Conservation (phyloP, 2,888 invertebrate genomes). For the Melieria crassipennis region DNA sequence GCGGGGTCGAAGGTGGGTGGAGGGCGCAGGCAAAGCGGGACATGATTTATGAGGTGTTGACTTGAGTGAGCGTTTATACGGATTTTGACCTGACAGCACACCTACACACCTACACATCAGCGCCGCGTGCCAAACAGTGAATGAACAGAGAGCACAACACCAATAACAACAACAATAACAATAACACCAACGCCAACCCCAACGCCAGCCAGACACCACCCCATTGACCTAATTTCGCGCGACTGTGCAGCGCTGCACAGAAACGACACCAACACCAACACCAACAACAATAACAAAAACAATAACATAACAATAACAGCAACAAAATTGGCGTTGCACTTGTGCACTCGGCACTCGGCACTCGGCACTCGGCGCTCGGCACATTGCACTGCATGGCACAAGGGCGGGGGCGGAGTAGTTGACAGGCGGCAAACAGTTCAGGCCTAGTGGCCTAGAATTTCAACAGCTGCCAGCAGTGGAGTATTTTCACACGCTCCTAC, state of each 20-base stretch:
- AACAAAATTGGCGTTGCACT: slow-evolving; percentile 32
- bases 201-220: slow-evolving; percentile 44
- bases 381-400: no score
- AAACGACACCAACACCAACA: neutral
- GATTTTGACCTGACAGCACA: slow-evolving; percentile 24
- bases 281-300: neutral
- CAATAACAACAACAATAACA: neutral
- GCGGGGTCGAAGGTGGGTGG: no score
- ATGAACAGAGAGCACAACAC: neutral
- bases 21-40: no score
- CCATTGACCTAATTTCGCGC: slow-evolving; percentile 60
- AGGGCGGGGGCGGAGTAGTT: no score
- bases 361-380: no score
- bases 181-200: slow-evolving; percentile 20
- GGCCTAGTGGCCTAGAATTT: slow-evolving; percentile 29
- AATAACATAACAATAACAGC: neutral
- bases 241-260: slow-evolving; percentile 29
- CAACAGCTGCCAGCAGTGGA: slow-evolving; percentile 29
- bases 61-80: slow-evolving; percentile 21
- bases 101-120: neutral
- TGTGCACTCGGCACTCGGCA: neutral
- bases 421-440: neutral
- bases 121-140: neutral
- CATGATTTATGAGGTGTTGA: neutral
- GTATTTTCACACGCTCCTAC: slow-evolving; percentile 25